Percentiles rank a stretch among this genome's conserved stretches.
Evolutionary conservation across 2,797 vertebrate genomes (phyloP).

Genomic region (Microcaecilia unicolor): DNA sequence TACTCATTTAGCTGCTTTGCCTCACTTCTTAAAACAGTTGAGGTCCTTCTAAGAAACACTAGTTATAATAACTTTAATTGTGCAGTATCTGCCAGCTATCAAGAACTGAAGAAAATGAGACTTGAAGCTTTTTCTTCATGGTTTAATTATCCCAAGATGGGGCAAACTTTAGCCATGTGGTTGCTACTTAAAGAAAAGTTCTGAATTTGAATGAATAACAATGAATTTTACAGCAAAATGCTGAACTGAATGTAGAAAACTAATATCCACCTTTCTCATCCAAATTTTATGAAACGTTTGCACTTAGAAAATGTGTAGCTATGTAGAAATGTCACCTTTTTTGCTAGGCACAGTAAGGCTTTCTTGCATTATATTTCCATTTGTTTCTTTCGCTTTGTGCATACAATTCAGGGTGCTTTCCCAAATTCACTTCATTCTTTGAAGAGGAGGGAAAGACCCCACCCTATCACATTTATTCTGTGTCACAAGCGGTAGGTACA

Average conservation of each 20-base stretch:
- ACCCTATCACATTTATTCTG: no score
- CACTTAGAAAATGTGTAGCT: no score
- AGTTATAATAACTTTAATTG: constrained; percentile 24
- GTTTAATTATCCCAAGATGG: constrained; percentile 8
- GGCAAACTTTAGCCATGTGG: constrained; percentile 6
- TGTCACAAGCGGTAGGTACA: background rate
- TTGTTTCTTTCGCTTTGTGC: no score
- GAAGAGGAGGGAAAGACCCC: background rate
- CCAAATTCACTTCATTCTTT: background rate
- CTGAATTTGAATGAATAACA: no score
- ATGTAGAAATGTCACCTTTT: no score
- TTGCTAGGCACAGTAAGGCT: background rate
- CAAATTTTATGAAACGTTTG: no score
- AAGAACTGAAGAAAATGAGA: constrained; percentile 35
- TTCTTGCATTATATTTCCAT: background rate
- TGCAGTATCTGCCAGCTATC: constrained; percentile 35
- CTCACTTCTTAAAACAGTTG: constrained; percentile 17
- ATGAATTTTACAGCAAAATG: no score
- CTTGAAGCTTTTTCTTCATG: constrained; percentile 29
- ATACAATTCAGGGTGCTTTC: no score
- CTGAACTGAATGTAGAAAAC: no score
- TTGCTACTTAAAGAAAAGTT: constrained; percentile 7
- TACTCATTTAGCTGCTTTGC: constrained; percentile 26
- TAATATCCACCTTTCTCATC: no score
- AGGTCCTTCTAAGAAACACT: constrained; percentile 50